Evolutionary conservation across 2,888 invertebrate genomes (phyloP), one percentile per base, ranked within the genome.

Genomic region (Noctua janthe): DNA sequence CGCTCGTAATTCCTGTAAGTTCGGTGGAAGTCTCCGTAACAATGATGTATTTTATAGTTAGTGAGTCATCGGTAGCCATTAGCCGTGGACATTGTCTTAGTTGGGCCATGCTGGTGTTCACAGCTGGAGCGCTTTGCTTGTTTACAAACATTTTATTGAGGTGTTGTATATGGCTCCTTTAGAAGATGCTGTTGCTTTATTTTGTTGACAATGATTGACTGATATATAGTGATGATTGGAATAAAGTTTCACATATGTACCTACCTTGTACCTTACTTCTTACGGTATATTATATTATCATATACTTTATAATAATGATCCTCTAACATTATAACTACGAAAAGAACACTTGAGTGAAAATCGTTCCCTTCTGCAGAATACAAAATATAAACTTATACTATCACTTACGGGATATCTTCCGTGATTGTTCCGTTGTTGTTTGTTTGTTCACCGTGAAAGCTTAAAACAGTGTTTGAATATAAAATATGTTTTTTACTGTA

Each of bases 141-240:
- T 97, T 97, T 97, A 96, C 97, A 96, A 97, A 97, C 96, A 97
- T 94, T 97, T 97, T 96, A 96, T 96, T 94, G 95, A 96, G 95
- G 95, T 96, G 95, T 95, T 96, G 92, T 95, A 90, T 95, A 97
- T 95, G 94, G 94, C 96, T 97, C 91, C 96, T 96, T 95, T 97
- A 92, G 95, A 94, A 95, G 96, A 94, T 94, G 87, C 88, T 90
- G 88, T 91, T 93, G 54, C 92, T 93, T 94, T 96, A 94, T 95
- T 92, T 85, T 87, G 88, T 88, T 93, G 92, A 95, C 95, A 95
- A 92, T 94, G 94, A 95, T 96, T 94, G 92, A 94, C 91, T 92
- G 88, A 66, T 80, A 15, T 66, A 71, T 64, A 69, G n/a, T 69
- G 17, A 17, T 85, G 83, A 91, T 91, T 88, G 78, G 76, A 88